These are phyloP conservation scores for Drosophila rellima DNA, from an alignment of 2,888 invertebrate genomes.

Conservation along the genomic window DNA sequence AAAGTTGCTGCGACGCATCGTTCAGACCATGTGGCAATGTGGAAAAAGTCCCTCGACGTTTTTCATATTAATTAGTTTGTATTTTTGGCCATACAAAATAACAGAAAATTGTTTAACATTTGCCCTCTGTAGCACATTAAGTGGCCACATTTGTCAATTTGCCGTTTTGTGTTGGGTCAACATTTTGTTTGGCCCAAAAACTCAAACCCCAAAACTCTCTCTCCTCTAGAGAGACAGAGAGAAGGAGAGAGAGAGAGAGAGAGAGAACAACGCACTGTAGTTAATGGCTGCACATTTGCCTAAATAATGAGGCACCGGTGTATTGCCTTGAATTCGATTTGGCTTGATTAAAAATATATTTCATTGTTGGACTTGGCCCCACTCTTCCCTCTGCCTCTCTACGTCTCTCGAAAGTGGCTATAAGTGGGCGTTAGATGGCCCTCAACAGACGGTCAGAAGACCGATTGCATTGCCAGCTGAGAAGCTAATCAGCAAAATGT, in stretches of 20 bases:
- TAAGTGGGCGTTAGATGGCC: slow-evolving; percentile 18
- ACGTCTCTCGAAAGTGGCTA: slow-evolving; percentile 37
- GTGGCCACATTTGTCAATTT: slow-evolving; percentile 81
- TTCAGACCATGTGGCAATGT: slow-evolving; percentile 34
- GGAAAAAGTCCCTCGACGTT: slow-evolving; percentile 51
- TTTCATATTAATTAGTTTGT: slow-evolving; percentile 78
- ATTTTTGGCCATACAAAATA: slow-evolving; percentile 77
- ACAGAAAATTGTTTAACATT: slow-evolving; percentile 78
- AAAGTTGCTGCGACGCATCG: slow-evolving; percentile 34
- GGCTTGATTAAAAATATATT: slow-evolving; percentile 81
- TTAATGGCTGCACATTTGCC: slow-evolving; percentile 80
- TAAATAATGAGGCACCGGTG: slow-evolving; percentile 82
- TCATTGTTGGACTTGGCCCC: slow-evolving; percentile 67
- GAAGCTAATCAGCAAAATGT: slow-evolving; percentile 76
- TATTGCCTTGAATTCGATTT: slow-evolving; percentile 81
- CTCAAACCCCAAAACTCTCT: slow-evolving; percentile 17
- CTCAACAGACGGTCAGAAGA: slow-evolving; percentile 42
- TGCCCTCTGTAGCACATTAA: slow-evolving; percentile 75
- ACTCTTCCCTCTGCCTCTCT: slow-evolving; percentile 1
- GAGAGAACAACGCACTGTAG: slow-evolving; percentile 57
- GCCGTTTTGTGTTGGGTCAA: slow-evolving; percentile 64
- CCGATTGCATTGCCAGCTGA: slow-evolving; percentile 68
- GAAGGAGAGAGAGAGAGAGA: slow-evolving; percentile 10
- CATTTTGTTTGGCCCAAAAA: slow-evolving; percentile 24
- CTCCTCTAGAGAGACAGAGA: slow-evolving; percentile 4